Evolutionary conservation across 2,797 vertebrate species (phyloP).

Genomic region (Acanthopagrus latus): DNA sequence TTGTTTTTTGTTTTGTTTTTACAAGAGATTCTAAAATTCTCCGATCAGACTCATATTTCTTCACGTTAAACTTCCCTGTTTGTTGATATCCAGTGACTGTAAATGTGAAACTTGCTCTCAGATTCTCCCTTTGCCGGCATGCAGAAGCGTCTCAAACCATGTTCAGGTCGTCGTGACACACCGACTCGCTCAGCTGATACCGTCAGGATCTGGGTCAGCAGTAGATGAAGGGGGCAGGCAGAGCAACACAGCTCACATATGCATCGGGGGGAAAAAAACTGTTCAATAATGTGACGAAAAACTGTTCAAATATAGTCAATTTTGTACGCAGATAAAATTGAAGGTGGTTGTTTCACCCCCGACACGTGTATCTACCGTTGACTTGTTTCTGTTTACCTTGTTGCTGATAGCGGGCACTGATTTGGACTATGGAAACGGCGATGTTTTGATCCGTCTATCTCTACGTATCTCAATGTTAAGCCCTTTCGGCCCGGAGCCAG

Average conservation of each 20-base stretch:
- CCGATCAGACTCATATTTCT: neutral
- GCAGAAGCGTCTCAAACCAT: neutral
- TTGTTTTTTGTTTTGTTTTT: neutral
- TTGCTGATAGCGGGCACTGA: slow-evolving; percentile 35
- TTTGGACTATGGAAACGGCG: slow-evolving; percentile 25
- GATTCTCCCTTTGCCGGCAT: neutral
- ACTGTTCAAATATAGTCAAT: neutral
- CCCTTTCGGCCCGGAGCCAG: slow-evolving; percentile 57
- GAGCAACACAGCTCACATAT: neutral
- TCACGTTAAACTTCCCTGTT: neutral
- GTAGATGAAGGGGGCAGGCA: slow-evolving; percentile 5
- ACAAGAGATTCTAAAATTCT: neutral
- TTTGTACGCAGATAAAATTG: neutral
- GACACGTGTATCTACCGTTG: slow-evolving; percentile 31
- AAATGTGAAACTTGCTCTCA: neutral
- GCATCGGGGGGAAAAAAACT: neutral
- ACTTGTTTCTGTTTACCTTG: slow-evolving; percentile 38
- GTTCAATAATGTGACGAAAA: neutral
- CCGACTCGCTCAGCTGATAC: slow-evolving; percentile 3
- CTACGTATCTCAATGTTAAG: slow-evolving; percentile 56
- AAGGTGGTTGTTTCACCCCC: neutral
- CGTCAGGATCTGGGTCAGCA: neutral
- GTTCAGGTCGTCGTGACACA: slow-evolving; percentile 4
- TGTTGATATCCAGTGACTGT: slow-evolving; percentile 2
- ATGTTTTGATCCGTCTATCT: slow-evolving; percentile 52